Conservation (phyloP, 2,113 vertebrate genomes). For the Phalacrocorax pelagicus region DNA sequence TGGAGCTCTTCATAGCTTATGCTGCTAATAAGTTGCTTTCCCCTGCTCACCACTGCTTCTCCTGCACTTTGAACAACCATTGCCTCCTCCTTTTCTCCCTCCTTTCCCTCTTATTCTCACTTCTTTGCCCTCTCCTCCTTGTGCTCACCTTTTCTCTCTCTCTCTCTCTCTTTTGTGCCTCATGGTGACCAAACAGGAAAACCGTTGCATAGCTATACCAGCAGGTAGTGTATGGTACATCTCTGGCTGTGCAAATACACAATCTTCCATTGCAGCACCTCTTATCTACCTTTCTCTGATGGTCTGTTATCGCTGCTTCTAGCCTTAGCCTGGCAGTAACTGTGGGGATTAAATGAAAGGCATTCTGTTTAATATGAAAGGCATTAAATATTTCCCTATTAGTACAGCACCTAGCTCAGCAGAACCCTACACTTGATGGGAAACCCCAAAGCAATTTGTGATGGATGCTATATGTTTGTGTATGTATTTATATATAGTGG, state of each 20-base stretch:
- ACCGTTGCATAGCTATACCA: not conserved
- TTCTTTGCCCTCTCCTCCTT: not conserved
- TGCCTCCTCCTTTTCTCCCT: not conserved
- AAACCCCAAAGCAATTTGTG: not conserved
- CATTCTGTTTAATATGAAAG: not conserved
- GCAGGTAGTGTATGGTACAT: not conserved
- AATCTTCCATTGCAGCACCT: not conserved
- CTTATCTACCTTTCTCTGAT: not conserved
- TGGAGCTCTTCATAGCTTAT: not conserved
- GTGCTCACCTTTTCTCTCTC: not conserved
- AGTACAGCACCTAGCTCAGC: not conserved
- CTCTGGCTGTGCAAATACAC: not conserved
- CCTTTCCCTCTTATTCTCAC: not conserved
- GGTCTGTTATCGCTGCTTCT: not conserved
- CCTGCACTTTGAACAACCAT: not conserved
- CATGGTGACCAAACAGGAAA: not conserved
- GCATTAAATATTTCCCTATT: not conserved
- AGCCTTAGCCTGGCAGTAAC: not conserved
- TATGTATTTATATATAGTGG: not conserved
- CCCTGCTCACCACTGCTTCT: accelerated
- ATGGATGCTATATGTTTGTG: not conserved
- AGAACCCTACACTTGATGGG: not conserved
- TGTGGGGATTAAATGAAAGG: not conserved
- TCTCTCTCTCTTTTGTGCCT: not conserved
- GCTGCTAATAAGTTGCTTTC: not conserved